Percentiles rank a stretch among this genome's conserved stretches.
Evolutionary conservation across 1,140 invertebrate genomes (phyloP).

Genomic region (Chymomyza costata): DNA sequence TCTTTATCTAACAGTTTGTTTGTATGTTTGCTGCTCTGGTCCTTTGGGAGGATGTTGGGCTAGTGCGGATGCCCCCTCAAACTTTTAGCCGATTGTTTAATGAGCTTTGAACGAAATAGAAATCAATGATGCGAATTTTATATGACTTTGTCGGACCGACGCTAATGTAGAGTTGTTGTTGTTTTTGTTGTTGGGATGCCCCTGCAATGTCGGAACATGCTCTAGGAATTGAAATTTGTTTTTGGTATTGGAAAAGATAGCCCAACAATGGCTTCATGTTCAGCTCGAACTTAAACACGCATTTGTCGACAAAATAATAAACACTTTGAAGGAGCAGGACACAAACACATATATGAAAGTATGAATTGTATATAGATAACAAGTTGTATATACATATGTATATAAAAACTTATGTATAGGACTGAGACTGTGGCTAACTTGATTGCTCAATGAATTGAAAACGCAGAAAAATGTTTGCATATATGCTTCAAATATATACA

Average conservation of each 20-base stretch:
- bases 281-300: constrained; percentile 19
- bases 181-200: no score
- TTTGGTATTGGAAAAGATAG: constrained; percentile 20
- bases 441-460: constrained; percentile 48
- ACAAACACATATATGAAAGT: constrained; percentile 26
- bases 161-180: no score
- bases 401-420: not conserved
- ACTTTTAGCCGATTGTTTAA: constrained; percentile 52
- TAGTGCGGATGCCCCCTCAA: no score
- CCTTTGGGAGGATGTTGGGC: constrained; percentile 1
- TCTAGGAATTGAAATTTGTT: no score
- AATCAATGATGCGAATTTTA: constrained; percentile 54
- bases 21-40: not conserved
- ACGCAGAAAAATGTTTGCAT: constrained; percentile 37
- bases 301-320: constrained; percentile 46
- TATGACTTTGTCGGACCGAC: constrained; percentile 22
- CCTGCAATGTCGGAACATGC: no score
- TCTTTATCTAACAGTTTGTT: no score
- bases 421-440: constrained; percentile 10
- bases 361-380: not conserved
- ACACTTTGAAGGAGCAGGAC: constrained; percentile 27
- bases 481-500: constrained; percentile 26
- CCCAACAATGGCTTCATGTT: constrained; percentile 1
- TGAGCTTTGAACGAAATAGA: constrained; percentile 51
- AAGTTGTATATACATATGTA: no score